Conservation (phyloP, 2,888 invertebrate genomes). For the Colletes collaris region DNA sequence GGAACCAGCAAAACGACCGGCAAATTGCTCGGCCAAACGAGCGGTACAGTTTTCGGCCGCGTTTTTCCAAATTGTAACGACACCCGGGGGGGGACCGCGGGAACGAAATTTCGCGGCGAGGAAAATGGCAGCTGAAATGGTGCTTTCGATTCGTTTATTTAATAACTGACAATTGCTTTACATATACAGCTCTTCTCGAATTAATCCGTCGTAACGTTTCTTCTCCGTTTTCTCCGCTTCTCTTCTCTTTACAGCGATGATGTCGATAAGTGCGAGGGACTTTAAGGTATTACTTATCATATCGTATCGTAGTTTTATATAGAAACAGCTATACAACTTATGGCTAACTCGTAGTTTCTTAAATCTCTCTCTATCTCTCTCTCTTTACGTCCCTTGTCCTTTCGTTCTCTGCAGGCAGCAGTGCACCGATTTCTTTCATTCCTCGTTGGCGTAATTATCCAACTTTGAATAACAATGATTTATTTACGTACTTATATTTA, state of each 20-base stretch:
- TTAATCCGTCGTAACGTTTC: slow-evolving; percentile 33
- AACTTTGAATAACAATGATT: too few species aligned
- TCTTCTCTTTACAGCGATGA: slow-evolving; percentile 57
- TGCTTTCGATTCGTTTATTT: slow-evolving; percentile 69
- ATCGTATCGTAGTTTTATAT: slow-evolving; percentile 63
- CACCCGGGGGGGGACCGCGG: neutral
- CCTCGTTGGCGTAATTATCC: too few species aligned
- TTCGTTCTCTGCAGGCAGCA: slow-evolving; percentile 21
- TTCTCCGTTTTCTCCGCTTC: neutral
- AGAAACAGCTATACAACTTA: slow-evolving; percentile 73
- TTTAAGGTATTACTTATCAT: slow-evolving; percentile 59
- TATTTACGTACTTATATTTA: too few species aligned
- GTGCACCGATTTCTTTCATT: slow-evolving; percentile 2
- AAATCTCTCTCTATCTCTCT: slow-evolving; percentile 1
- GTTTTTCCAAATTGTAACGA: neutral
- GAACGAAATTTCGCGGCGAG: neutral
- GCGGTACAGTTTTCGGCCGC: neutral
- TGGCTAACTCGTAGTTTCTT: slow-evolving; percentile 53
- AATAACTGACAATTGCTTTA: slow-evolving; percentile 72
- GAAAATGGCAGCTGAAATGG: slow-evolving; percentile 15
- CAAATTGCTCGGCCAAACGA: neutral
- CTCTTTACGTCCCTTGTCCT: neutral
- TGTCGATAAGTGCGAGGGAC: slow-evolving; percentile 59
- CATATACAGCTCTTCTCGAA: slow-evolving; percentile 66
- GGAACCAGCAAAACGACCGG: neutral